A percentile compares a stretch with the other conserved stretches of the same genome.
phyloP scores from a whole-genome alignment of 2,797 vertebrate species.

The Bryconaethiops microstoma region DNA sequence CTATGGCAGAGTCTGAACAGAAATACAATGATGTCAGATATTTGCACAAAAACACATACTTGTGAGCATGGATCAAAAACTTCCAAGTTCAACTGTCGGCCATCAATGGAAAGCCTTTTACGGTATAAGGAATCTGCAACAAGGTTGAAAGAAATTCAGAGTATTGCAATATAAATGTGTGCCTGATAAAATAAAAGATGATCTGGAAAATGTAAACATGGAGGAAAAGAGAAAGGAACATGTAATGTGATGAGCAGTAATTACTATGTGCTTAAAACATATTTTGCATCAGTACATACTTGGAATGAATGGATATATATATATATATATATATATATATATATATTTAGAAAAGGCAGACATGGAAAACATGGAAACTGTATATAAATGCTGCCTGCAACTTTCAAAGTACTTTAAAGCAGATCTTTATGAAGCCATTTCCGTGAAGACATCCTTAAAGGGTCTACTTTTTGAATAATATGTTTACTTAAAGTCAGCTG shows the following conservation, averaged over 20 bases:
- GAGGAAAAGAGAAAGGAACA: conserved; percentile 20
- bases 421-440: neutral
- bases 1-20: conserved; percentile 29
- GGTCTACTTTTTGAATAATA: conserved; percentile 39
- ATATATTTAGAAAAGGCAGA: conserved; percentile 60
- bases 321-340: neutral
- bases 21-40: conserved; percentile 17
- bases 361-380: conserved; percentile 60
- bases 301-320: conserved; percentile 55
- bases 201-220: conserved; percentile 37
- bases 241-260: conserved; percentile 57
- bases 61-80: conserved; percentile 69
- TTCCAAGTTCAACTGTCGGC: conserved; percentile 67
- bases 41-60: conserved; percentile 51
- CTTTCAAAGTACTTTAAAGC: conserved; percentile 3
- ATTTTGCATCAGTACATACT: conserved; percentile 50
- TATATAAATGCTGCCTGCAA: conserved; percentile 41
- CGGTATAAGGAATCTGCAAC: conserved; percentile 66
- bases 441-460: conserved; percentile 40
- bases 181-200: conserved; percentile 44
- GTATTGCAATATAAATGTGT: conserved; percentile 43
- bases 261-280: conserved; percentile 58
- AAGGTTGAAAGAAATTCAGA: conserved; percentile 33
- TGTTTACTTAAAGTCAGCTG: neutral
- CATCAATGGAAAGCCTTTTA: conserved; percentile 67